Base-by-base conservation (phyloP, 2,797 vertebrate species). In the Gymnothorax javanicus region DNA sequence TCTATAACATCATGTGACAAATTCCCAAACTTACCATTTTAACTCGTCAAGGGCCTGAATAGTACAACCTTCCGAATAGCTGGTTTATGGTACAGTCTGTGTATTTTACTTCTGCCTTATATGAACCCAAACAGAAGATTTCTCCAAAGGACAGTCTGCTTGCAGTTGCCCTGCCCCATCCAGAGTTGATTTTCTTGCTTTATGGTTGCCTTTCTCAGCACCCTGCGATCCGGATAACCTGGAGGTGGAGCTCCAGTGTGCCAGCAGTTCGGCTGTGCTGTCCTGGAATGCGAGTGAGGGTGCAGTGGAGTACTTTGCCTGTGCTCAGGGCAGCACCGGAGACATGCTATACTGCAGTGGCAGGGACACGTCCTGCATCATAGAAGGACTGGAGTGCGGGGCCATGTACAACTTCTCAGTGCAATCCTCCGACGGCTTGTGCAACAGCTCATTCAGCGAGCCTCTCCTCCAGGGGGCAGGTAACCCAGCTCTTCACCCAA, bases 381-480 rank as follows among this genome's bases (percentile, higher is more conserved):
- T 96, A 5, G 4, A 85, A 5, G 90, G 89, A 17, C 91, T 97
- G 69, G 60, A 89, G 33, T 97, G 96, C 43, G 96, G 96, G 0
- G 3, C 33, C 9, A 27, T 88, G n/a, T 97, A 96, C 90, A 95
- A 95, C 88, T 96, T 96, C 90, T 94, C 93, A 0, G 94, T 96
- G 1, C 89, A 92, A 86, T 93, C 95, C 15, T 94, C 91, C 4
- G 87, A 96, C 0, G 84, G 91, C 33, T 7, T 87, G 62, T 97
- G 96, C 90, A 96, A 96, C 91, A 95, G 95, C 89, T 94, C 95
- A 0, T 73, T 88, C 0, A 93, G 92, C 82, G 43, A 15, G 1
- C 89, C 93, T 27, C 64, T 95, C 56, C 71, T 88, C 58, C 88
- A 3, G 0, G 96, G 95, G 90, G 94, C 94, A 93, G 96, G 96